These are phyloP conservation scores for Atlantisia rogersi DNA, from an alignment of 2,113 vertebrate species.

Conservation along the genomic window DNA sequence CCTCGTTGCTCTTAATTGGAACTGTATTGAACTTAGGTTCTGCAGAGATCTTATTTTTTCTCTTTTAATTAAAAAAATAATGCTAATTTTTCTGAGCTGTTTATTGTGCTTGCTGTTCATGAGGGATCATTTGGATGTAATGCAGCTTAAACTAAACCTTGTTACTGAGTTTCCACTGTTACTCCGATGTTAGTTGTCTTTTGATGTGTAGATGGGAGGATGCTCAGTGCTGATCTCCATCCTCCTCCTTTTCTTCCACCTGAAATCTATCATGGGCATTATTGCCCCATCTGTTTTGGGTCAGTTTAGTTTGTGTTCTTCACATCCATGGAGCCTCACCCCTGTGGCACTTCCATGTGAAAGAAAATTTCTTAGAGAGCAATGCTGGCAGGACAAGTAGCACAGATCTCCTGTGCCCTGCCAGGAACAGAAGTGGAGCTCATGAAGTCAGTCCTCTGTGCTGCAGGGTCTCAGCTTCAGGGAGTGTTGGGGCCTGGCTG, in stretches of 20 bases:
- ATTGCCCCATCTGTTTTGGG: neutral
- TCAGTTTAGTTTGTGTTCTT: neutral
- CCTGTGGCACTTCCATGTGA: neutral
- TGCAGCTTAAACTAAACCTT: neutral
- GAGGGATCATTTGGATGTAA: neutral
- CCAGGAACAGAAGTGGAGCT: neutral
- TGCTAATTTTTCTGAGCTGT: neutral
- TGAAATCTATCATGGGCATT: neutral
- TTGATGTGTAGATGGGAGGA: neutral
- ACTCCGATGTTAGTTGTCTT: neutral
- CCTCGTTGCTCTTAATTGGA: neutral
- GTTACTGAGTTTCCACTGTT: neutral
- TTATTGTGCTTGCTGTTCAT: neutral
- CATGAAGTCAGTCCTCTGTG: rapidly evolving
- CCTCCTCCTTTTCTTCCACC: neutral
- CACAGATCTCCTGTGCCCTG: neutral
- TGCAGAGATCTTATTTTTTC: neutral
- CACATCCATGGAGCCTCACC: neutral
- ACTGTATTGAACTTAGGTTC: neutral
- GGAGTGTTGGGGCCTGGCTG: neutral
- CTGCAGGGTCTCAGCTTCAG: neutral
- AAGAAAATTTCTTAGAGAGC: neutral
- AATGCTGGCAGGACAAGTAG: neutral
- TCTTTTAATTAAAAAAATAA: neutral
- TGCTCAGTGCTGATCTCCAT: neutral